Conservation (phyloP, 1,140 invertebrate genomes). For the Diabrotica virgifera region DNA sequence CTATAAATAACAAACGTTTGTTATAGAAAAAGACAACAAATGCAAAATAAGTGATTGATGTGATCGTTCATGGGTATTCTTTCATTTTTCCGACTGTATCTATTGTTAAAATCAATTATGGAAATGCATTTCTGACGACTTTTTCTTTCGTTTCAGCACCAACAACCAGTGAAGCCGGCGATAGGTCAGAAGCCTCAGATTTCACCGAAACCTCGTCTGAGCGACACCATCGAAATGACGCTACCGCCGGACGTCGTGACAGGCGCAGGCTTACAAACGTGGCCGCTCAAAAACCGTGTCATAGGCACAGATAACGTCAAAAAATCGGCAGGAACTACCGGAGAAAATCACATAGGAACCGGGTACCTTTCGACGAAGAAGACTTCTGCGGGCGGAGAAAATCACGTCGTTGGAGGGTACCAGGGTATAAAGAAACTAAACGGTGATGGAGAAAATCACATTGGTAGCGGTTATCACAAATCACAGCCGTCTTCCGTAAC, state of each 20-base stretch:
- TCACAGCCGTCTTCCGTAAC: slow-evolving; percentile 15
- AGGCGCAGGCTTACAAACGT: slow-evolving; percentile 52
- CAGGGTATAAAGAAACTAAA: not conserved
- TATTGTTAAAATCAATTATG: too few species aligned
- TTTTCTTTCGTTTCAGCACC: slow-evolving; percentile 21
- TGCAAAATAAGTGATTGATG: too few species aligned
- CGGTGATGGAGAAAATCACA: slow-evolving; percentile 8
- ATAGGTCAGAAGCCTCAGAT: slow-evolving; percentile 61
- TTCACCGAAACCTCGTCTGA: slow-evolving; percentile 51
- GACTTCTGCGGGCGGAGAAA: slow-evolving; percentile 1
- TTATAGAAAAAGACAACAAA: too few species aligned
- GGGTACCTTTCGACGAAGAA: not conserved
- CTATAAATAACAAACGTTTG: too few species aligned
- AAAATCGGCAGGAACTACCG: slow-evolving; percentile 37
- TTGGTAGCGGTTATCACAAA: not conserved
- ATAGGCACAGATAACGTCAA: slow-evolving; percentile 50
- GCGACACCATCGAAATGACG: slow-evolving; percentile 57
- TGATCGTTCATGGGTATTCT: too few species aligned
- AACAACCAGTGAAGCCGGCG: slow-evolving; percentile 49
- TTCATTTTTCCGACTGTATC: too few species aligned
- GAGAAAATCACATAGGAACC: too few species aligned
- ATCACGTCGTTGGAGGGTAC: slow-evolving; percentile 6
- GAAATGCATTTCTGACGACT: too few species aligned
- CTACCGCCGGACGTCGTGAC: slow-evolving; percentile 50
- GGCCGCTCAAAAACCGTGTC: slow-evolving; percentile 64